Conservation (phyloP, 2,797 vertebrate species). For the Megalops cyprinoides region DNA sequence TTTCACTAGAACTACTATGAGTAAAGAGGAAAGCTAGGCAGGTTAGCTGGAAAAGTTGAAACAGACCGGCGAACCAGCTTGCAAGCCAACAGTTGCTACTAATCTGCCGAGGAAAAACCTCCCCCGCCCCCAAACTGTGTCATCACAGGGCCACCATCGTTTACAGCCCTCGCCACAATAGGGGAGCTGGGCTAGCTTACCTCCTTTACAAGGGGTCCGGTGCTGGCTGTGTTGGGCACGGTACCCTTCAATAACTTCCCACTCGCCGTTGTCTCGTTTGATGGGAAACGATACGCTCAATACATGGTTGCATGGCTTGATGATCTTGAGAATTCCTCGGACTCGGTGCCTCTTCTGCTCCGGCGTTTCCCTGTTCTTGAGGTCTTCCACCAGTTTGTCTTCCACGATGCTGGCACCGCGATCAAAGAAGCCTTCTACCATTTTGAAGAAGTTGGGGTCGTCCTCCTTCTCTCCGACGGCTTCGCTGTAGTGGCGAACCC, state of each 20-base stretch:
- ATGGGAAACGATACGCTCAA: conserved; percentile 89
- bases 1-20: too few relatives aligned
- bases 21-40: too few relatives aligned
- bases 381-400: conserved; percentile 87
- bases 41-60: neutral
- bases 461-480: conserved; percentile 71
- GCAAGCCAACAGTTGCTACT: neutral
- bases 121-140: conserved; percentile 11
- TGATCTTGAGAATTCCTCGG: conserved; percentile 89
- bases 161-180: conserved; percentile 6
- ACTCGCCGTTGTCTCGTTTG: conserved; percentile 89
- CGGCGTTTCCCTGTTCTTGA: conserved; percentile 81
- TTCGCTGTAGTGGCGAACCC: conserved; percentile 82
- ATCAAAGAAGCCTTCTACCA: conserved; percentile 97
- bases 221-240: conserved; percentile 97
- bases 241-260: conserved; percentile 93
- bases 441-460: conserved; percentile 93
- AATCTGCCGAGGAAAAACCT: neutral
- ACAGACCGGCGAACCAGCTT: neutral
- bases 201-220: conserved; percentile 94
- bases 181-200: conserved; percentile 65
- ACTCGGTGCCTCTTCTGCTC: conserved; percentile 87
- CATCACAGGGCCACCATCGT: neutral
- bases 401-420: conserved; percentile 90
- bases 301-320: conserved; percentile 96